These are phyloP conservation scores for Nebria ingens DNA, from an alignment of 1,140 invertebrate species.

Conservation along the genomic window DNA sequence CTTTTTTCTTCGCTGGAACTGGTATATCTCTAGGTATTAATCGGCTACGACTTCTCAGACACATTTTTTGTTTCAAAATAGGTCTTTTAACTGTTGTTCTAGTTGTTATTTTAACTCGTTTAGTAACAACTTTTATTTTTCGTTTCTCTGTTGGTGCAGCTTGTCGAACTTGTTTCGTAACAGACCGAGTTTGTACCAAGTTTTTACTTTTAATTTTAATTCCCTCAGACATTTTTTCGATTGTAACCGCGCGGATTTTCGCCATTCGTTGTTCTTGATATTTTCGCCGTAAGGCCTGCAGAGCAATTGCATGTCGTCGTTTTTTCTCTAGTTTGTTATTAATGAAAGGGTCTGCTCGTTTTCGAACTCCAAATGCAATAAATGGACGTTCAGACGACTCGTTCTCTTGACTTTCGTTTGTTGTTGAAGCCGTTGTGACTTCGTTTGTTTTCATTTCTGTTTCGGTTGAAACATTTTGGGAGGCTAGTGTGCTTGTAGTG, in stretches of 20 bases:
- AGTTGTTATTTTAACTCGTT: conserved; percentile 29
- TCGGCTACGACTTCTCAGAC: conserved; percentile 29
- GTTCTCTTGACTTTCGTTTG: conserved; percentile 16
- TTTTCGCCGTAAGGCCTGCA: conserved; percentile 51
- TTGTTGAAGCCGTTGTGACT: conserved; percentile 23
- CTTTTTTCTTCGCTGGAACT: conserved; percentile 7
- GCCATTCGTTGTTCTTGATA: conserved; percentile 53
- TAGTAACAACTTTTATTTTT: conserved; percentile 27
- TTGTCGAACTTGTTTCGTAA: conserved; percentile 27
- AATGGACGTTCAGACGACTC: conserved; percentile 28
- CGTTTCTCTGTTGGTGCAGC: conserved; percentile 25
- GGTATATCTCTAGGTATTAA: conserved; percentile 27
- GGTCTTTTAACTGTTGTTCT: conserved; percentile 25
- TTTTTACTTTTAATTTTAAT: conserved; percentile 30
- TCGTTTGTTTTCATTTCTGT: conserved; percentile 28
- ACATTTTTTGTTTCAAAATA: conserved; percentile 29
- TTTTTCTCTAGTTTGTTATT: conserved; percentile 34
- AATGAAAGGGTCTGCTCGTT: conserved; percentile 38
- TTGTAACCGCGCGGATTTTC: conserved; percentile 36
- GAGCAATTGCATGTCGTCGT: conserved; percentile 35
- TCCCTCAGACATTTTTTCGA: conserved; percentile 31
- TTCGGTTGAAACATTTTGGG: conserved; percentile 23
- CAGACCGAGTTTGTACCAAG: conserved; percentile 24
- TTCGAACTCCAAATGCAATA: conserved; percentile 42
- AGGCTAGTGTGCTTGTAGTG: conserved; percentile 27